Percentiles rank a stretch among this genome's conserved stretches.
Conservation (phyloP, 1,140 invertebrate species). For the Eriosoma lanigerum region DNA sequence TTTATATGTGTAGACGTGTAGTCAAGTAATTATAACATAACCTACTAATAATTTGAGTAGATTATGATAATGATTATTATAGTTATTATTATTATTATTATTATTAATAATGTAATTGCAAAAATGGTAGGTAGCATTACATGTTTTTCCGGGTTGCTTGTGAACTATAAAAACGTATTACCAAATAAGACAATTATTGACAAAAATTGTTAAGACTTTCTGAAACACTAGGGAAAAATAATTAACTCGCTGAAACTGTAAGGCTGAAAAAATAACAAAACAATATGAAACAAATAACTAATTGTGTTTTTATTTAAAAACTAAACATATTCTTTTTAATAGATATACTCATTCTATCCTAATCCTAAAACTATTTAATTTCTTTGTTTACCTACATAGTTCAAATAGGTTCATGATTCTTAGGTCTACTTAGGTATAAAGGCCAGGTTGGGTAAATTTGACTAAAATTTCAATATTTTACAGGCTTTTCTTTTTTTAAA, state of each 20-base stretch:
- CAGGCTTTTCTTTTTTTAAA: too few relatives aligned
- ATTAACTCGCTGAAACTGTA: slow-evolving; percentile 52
- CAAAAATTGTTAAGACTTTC: slow-evolving; percentile 51
- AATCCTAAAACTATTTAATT: too few relatives aligned
- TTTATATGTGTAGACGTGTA: slow-evolving; percentile 37
- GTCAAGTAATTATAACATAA: slow-evolving; percentile 37
- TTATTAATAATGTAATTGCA: slow-evolving; percentile 32
- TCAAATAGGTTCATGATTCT: too few relatives aligned
- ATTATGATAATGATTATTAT: slow-evolving; percentile 31
- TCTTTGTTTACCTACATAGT: too few relatives aligned
- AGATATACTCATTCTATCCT: too few relatives aligned
- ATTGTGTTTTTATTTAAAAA: slow-evolving; percentile 43
- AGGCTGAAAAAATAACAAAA: slow-evolving; percentile 52
- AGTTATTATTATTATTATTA: slow-evolving; percentile 34
- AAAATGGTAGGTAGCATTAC: slow-evolving; percentile 42
- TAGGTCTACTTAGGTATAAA: too few relatives aligned
- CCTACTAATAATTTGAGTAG: slow-evolving; percentile 44
- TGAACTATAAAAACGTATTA: slow-evolving; percentile 50
- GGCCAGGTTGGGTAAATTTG: too few relatives aligned
- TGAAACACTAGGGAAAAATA: slow-evolving; percentile 51
- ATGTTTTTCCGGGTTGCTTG: slow-evolving; percentile 51
- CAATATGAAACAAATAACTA: slow-evolving; percentile 41
- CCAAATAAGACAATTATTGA: slow-evolving; percentile 51
- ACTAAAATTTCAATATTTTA: too few relatives aligned
- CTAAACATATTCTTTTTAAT: neutral